phyloP scores from a whole-genome alignment of 2,888 invertebrate species.

The Clistopyga incitator region DNA sequence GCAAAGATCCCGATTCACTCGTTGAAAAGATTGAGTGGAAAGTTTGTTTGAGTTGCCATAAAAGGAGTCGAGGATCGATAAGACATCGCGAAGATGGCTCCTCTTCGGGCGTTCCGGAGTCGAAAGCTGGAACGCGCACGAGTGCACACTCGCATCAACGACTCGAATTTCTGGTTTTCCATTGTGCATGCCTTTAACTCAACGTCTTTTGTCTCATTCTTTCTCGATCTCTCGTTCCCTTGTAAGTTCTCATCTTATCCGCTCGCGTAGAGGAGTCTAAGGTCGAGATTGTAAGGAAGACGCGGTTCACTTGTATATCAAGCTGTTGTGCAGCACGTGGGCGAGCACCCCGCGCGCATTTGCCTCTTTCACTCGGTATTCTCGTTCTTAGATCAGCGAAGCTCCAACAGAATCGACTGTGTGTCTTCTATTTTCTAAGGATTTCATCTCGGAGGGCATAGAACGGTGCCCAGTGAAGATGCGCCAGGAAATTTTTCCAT shows the following conservation, averaged over 20 bases:
- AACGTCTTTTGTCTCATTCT: constrained; percentile 63
- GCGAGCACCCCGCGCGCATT: constrained; percentile 50
- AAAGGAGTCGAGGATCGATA: constrained; percentile 52
- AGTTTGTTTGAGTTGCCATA: constrained; percentile 14
- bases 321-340: constrained; percentile 47
- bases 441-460: constrained; percentile 8
- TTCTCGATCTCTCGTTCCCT: constrained; percentile 54
- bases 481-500: constrained; percentile 21
- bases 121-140: neutral
- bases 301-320: constrained; percentile 58
- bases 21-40: constrained; percentile 18
- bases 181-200: constrained; percentile 73
- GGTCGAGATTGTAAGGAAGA: constrained; percentile 78
- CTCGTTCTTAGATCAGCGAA: constrained; percentile 42
- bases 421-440: constrained; percentile 31
- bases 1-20: constrained; percentile 8
- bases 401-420: neutral
- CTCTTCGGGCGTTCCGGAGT: neutral
- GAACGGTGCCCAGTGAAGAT: neutral
- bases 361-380: constrained; percentile 38
- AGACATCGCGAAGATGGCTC: constrained; percentile 35
- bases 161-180: constrained; percentile 80
- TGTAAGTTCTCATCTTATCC: constrained; percentile 56
- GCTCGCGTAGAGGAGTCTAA: constrained; percentile 72
- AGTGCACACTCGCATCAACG: constrained; percentile 67